phyloP scores from a whole-genome alignment of 92 coral and sea anemone genomes.

The Anthopleura xanthogrammica region DNA sequence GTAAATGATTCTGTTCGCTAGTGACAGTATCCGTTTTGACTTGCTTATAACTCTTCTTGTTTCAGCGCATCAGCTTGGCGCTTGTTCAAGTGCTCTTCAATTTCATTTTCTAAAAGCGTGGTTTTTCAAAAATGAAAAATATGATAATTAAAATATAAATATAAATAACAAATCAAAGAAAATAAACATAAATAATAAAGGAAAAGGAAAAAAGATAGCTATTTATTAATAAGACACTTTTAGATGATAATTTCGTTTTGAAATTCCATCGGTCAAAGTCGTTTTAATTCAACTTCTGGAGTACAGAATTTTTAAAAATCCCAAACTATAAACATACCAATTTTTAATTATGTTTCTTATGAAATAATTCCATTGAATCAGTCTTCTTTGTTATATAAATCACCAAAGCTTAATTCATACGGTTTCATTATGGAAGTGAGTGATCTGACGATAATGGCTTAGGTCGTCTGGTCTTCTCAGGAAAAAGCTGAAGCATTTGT shows the following conservation, averaged over 20 bases:
- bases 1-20: neutral
- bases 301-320: no score
- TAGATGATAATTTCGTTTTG: no score
- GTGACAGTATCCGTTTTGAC: neutral
- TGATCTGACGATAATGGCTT: neutral
- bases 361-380: neutral
- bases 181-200: neutral
- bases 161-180: neutral
- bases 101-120: neutral
- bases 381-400: neutral
- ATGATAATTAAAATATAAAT: neutral
- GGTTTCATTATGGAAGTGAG: neutral
- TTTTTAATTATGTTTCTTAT: neutral
- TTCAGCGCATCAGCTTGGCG: neutral
- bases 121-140: neutral
- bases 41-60: neutral
- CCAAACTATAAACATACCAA: neutral
- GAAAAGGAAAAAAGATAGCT: no score
- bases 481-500: neutral
- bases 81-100: neutral
- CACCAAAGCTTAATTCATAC: neutral
- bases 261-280: no score
- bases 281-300: no score
- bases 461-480: neutral
- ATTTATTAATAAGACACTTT: no score